Evolutionary conservation across 2,888 invertebrate species (phyloP).

Genomic region (Cheilosia grossa): DNA sequence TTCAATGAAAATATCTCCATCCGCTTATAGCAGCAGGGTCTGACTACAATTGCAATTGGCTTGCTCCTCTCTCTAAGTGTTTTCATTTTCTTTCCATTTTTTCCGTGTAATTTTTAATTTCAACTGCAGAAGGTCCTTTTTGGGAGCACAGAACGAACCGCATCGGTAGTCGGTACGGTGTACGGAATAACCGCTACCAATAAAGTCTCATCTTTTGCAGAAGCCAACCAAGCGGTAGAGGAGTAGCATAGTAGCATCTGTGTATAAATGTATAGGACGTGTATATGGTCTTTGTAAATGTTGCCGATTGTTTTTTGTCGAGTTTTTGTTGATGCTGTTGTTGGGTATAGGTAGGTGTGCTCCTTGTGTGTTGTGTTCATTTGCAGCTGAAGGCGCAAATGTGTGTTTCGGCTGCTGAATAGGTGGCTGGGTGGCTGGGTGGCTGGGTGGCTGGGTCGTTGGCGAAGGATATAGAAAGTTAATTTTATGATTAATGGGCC

Average conservation of each 20-base stretch:
- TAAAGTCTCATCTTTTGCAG: conserved; percentile 64
- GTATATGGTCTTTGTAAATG: conserved; percentile 54
- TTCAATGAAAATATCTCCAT: conserved; percentile 56
- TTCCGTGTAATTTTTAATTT: conserved; percentile 70
- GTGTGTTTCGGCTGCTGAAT: conserved; percentile 28
- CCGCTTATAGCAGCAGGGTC: background rate
- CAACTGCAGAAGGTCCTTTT: conserved; percentile 69
- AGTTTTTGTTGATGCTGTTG: conserved; percentile 15
- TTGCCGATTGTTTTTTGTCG: conserved; percentile 54
- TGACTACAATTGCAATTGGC: conserved; percentile 52
- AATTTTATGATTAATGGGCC: conserved; percentile 76
- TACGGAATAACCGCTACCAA: conserved; percentile 24
- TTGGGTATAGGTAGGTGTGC: conserved; percentile 18
- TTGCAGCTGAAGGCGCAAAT: conserved; percentile 72
- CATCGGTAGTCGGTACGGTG: background rate
- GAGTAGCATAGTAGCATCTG: conserved; percentile 18
- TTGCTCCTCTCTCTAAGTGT: conserved; percentile 39
- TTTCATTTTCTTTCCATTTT: conserved; percentile 66
- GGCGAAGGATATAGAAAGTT: conserved; percentile 73
- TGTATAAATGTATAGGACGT: background rate
- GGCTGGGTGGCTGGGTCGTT: conserved; percentile 5
- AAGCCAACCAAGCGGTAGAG: conserved; percentile 48
- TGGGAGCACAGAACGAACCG: conserved; percentile 18
- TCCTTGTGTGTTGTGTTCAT: conserved; percentile 64
- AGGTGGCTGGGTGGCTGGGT: conserved; percentile 21